Conservation (phyloP, 2,888 invertebrate genomes). For the Drosophila pseudotalamancana region DNA sequence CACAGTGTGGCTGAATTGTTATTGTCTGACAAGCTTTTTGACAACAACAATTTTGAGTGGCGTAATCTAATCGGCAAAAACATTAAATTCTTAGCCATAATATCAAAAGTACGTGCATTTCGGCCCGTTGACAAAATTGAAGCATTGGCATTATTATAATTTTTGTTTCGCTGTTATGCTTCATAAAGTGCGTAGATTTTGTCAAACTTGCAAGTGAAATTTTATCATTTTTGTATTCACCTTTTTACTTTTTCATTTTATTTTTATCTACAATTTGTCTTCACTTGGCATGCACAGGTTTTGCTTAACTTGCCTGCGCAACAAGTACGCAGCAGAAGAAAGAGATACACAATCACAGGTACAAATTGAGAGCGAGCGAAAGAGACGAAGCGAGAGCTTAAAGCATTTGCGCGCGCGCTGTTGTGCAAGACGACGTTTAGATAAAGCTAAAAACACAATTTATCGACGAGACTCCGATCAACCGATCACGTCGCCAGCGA, state of each 20-base stretch:
- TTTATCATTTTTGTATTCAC: slow-evolving; percentile 59
- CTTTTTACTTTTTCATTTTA: slow-evolving; percentile 69
- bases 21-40: slow-evolving; percentile 36
- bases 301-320: slow-evolving; percentile 54
- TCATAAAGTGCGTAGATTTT: slow-evolving; percentile 5
- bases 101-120: slow-evolving; percentile 38
- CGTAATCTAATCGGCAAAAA: slow-evolving; percentile 48
- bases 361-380: slow-evolving; percentile 2
- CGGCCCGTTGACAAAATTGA: slow-evolving; percentile 3
- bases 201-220: slow-evolving; percentile 63
- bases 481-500: slow-evolving; percentile 71
- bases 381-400: slow-evolving; percentile 52
- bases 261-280: slow-evolving; percentile 72
- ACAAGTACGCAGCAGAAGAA: slow-evolving; percentile 50
- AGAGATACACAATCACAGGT: slow-evolving; percentile 1
- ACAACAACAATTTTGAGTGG: slow-evolving; percentile 25
- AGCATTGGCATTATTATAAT: slow-evolving; percentile 11
- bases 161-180: not conserved
- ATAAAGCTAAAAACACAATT: slow-evolving; percentile 23
- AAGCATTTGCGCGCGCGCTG: slow-evolving; percentile 46
- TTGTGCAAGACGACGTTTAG: slow-evolving; percentile 35
- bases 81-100: slow-evolving; percentile 32
- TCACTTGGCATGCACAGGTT: slow-evolving; percentile 67
- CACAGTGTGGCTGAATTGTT: slow-evolving; percentile 9
- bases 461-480: slow-evolving; percentile 9